These are phyloP conservation scores for Sebastes diaconus DNA, from an alignment of 2,797 vertebrate species.

Conservation along the genomic window DNA sequence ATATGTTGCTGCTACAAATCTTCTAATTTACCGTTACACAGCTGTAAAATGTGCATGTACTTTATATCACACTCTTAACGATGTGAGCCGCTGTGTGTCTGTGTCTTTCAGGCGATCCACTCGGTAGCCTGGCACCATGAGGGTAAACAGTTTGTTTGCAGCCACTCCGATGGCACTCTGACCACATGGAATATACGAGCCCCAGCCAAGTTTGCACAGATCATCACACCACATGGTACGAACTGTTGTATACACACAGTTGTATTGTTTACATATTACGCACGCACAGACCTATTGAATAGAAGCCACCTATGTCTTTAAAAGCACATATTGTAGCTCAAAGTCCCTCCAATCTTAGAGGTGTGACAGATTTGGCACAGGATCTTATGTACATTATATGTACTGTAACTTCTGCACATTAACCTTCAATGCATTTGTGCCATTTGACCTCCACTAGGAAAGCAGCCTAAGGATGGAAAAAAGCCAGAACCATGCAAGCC, in stretches of 20 bases:
- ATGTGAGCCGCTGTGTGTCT: conserved; percentile 8
- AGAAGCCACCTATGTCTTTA: conserved; percentile 19
- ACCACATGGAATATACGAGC: conserved; percentile 96
- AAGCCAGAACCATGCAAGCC: conserved; percentile 99
- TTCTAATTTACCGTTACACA: background rate
- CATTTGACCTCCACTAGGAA: conserved; percentile 84
- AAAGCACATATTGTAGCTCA: background rate
- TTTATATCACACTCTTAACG: background rate
- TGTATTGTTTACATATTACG: background rate
- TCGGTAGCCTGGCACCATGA: conserved; percentile 99
- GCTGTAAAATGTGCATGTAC: background rate
- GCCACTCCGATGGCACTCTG: conserved; percentile 98
- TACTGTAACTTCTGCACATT: background rate
- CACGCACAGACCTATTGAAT: background rate
- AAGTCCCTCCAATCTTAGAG: background rate
- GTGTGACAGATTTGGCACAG: background rate
- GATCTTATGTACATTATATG: background rate
- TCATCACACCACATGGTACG: conserved; percentile 97
- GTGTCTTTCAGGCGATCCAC: conserved; percentile 90
- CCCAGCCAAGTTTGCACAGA: conserved; percentile 91
- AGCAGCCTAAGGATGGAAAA: conserved; percentile 98
- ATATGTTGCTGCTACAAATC: background rate
- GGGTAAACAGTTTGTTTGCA: conserved; percentile 98
- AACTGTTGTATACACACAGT: conserved; percentile 23
- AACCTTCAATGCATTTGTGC: background rate